Conservation (phyloP, 2,113 vertebrate genomes). For the Leuciscus idus region DNA sequence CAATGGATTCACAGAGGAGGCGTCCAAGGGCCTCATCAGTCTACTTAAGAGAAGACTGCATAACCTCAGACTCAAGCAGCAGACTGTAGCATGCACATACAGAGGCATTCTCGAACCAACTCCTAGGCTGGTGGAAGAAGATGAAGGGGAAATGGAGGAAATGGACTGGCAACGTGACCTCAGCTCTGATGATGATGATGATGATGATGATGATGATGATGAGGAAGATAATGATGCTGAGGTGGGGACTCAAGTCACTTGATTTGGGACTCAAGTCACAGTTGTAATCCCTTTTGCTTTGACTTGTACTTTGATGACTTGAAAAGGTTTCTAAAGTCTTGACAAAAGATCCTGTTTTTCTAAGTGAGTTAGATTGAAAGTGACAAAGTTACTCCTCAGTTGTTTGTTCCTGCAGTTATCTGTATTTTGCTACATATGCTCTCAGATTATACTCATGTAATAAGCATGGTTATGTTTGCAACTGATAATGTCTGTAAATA, state of each 20-base stretch:
- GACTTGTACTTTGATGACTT: conserved; percentile 5
- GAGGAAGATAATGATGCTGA: not conserved
- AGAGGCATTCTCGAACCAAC: not conserved
- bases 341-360: not conserved
- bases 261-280: not conserved
- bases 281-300: not conserved
- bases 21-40: not conserved
- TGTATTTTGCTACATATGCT: not conserved
- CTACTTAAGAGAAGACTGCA: conserved; percentile 11
- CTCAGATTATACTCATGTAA: not conserved
- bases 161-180: not conserved
- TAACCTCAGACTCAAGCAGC: not conserved
- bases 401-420: too few species aligned
- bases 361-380: not conserved
- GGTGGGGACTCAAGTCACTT: not conserved
- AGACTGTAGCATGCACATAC: conserved; percentile 16
- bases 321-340: not conserved
- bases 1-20: conserved; percentile 12
- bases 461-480: not conserved
- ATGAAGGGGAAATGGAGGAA: conserved; percentile 10
- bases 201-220: not conserved
- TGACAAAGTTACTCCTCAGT: too few species aligned
- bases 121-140: conserved; percentile 6
- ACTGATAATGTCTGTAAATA: not conserved
- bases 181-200: not conserved